Base-by-base conservation (phyloP, 2,113 vertebrate species). In the Rousettus leschenaultii region DNA sequence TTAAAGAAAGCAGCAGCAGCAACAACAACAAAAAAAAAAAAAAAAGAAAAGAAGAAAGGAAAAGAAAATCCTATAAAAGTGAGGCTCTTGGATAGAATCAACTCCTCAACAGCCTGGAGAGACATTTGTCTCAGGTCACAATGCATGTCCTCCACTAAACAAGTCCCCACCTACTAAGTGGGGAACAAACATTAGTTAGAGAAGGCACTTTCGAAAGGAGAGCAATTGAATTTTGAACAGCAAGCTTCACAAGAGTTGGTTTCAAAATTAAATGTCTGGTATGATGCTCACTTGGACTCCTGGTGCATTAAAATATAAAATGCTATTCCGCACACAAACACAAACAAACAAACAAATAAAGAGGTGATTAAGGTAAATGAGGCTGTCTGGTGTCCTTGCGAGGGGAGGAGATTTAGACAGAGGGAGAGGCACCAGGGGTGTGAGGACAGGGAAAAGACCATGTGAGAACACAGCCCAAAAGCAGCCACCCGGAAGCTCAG, bases 201-300 rank as follows among this genome's bases (percentile, higher is more conserved):
- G n/a, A 95, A 92, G 5, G 28, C 15, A 2, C 21, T 93, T 95
- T 43, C 74, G 40, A 33, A 66, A 74, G 21, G 21, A 94, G 28
- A 30, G n/a, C 9, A 38, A 92, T 43, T 68, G 90, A 93, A 94
- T 92, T 96, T 78, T 82, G 55, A 94, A 70, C 48, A 35, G 89
- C 88, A 80, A 86, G 75, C 66, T 88, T 89, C 75, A 48, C 55
- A 82, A 91, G 89, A 94, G 21, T 45, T 86, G 88, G 51, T 94
- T 96, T 96, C 92, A 83, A 70, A 90, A 94, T 80, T 88, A 88
- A 97, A 89, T 12, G 48, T 48, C 78, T 94, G 78, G 43, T 89
- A 33, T 61, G 87, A 95, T 43, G 80, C 53, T 97, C 80, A 9
- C 66, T 89, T 95, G 55, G 74, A 94, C 63, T 94, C 55, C 38